Evolutionary conservation across 2,888 invertebrate genomes (phyloP).

Genomic region (Trissolcus brochymenae): DNA sequence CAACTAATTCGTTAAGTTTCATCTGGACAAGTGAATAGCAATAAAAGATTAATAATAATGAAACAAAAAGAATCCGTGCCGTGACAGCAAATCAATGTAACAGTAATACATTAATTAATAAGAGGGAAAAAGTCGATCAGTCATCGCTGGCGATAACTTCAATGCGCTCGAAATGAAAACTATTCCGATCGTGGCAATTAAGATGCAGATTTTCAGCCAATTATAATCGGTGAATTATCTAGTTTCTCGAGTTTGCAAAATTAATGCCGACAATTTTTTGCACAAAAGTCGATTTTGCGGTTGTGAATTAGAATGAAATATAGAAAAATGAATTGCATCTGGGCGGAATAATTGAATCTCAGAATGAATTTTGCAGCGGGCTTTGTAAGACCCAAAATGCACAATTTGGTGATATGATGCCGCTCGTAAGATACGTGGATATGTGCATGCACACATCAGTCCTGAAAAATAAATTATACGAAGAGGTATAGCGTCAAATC

Average conservation of each 20-base stretch:
- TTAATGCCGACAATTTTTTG: neutral
- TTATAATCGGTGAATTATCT: no score
- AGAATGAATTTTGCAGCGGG: slow-evolving; percentile 30
- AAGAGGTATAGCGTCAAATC: slow-evolving; percentile 57
- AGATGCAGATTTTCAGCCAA: neutral
- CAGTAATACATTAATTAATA: slow-evolving; percentile 38
- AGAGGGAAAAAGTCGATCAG: slow-evolving; percentile 33
- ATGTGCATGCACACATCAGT: slow-evolving; percentile 54
- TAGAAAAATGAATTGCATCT: slow-evolving; percentile 14
- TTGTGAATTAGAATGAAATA: neutral
- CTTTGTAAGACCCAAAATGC: slow-evolving; percentile 27
- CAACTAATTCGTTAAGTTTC: slow-evolving; percentile 9
- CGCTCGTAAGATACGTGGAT: slow-evolving; percentile 51
- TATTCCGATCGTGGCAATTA: slow-evolving; percentile 2
- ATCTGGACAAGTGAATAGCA: slow-evolving; percentile 11
- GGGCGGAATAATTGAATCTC: slow-evolving; percentile 38
- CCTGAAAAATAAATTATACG: slow-evolving; percentile 55
- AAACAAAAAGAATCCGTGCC: slow-evolving; percentile 9
- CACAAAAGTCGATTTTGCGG: neutral
- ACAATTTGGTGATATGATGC: slow-evolving; percentile 44
- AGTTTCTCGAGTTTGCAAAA: neutral
- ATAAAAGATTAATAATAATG: slow-evolving; percentile 15
- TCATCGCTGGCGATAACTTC: slow-evolving; percentile 28
- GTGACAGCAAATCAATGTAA: slow-evolving; percentile 40
- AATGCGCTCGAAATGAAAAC: slow-evolving; percentile 7